A percentile compares a stretch with the other conserved stretches of the same genome.
These are phyloP conservation scores for Ruditapes philippinarum DNA, from an alignment of 1,140 invertebrate species.

Conservation along the genomic window DNA sequence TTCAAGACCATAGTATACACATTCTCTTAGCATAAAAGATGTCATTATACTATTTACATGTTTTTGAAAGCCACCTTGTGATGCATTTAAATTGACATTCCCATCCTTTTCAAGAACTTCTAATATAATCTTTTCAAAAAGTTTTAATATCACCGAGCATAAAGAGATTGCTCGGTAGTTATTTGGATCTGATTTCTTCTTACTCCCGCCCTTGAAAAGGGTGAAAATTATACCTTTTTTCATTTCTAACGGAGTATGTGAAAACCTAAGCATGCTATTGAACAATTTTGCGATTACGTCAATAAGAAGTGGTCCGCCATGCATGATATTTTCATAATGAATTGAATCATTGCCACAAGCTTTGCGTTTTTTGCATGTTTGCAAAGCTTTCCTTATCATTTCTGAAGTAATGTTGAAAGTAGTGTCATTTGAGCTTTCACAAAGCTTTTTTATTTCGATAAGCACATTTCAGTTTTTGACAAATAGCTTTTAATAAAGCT, in stretches of 20 bases:
- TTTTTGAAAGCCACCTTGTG: not conserved
- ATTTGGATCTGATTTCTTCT: no score
- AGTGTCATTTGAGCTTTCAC: not conserved
- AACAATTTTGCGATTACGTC: no score
- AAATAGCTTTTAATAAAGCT: not conserved
- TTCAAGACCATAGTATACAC: not conserved
- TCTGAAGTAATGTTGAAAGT: not conserved
- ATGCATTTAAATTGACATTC: not conserved
- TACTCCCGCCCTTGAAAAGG: not conserved
- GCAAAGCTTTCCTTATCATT: not conserved
- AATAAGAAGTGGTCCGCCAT: not conserved
- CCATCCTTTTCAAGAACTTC: no score
- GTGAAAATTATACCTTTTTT: no score
- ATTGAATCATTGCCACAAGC: not conserved
- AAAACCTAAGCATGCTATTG: no score
- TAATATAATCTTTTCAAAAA: no score
- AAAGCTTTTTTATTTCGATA: not conserved
- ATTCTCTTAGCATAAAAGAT: not conserved
- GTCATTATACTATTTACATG: not conserved
- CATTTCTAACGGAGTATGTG: no score
- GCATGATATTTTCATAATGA: not conserved
- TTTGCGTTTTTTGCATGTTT: slow-evolving; percentile 9
- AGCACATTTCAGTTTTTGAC: not conserved
- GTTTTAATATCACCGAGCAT: no score
- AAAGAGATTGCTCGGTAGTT: no score